phyloP scores from a whole-genome alignment of 2,888 invertebrate species.

The Apocheima hispidaria region DNA sequence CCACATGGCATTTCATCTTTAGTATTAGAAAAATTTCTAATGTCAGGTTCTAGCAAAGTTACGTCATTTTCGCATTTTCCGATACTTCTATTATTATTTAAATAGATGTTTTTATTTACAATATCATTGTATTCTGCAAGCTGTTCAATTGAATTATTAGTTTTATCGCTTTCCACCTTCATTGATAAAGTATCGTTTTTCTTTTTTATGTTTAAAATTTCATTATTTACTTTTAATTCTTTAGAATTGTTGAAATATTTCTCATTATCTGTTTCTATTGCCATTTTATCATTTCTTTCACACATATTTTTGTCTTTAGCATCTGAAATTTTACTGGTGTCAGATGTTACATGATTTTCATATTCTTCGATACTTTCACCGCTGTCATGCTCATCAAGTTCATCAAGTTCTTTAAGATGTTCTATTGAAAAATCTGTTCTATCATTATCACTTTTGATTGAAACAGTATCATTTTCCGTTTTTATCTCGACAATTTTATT shows the following conservation, averaged over 20 bases:
- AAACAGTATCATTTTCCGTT: neutral
- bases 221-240: too few species aligned
- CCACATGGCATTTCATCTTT: neutral
- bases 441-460: neutral
- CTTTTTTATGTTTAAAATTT: neutral
- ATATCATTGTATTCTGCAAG: neutral
- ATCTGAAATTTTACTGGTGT: too few species aligned
- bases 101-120: neutral
- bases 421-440: too few species aligned
- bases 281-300: too few species aligned
- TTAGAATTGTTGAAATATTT: neutral
- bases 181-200: neutral
- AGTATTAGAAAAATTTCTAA: neutral
- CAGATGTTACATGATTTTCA: neutral
- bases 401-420: neutral
- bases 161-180: neutral
- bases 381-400: neutral
- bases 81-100: too few species aligned
- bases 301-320: too few species aligned
- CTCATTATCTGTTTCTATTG: neutral
- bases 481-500: neutral
- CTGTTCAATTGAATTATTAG: neutral
- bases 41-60: too few species aligned
- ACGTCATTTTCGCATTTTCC: too few species aligned
- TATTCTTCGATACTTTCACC: neutral